Evolutionary conservation across 1,140 invertebrate species (phyloP).

Genomic region (Ooceraea biroi): DNA sequence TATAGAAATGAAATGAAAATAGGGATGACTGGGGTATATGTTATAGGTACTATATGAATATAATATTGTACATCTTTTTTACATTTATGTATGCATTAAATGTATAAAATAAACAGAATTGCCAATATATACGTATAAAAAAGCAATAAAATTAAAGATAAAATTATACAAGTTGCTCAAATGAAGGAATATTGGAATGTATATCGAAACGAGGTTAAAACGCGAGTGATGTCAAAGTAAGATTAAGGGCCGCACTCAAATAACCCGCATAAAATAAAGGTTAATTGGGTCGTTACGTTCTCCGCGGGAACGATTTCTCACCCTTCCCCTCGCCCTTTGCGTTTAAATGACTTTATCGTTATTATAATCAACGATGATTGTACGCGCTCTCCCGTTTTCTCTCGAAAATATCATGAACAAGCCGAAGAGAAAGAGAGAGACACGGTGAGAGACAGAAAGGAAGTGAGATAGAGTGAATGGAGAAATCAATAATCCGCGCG

Average conservation of each 20-base stretch:
- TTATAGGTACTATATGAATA: too few relatives aligned
- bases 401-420: conserved; percentile 72
- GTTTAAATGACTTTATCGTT: conserved; percentile 24
- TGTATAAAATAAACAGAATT: too few relatives aligned
- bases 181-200: neutral
- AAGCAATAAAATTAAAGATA: too few relatives aligned
- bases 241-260: neutral
- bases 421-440: conserved; percentile 24
- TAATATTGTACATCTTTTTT: too few relatives aligned
- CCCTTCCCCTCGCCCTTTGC: neutral
- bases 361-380: conserved; percentile 30
- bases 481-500: conserved; percentile 84
- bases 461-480: conserved; percentile 64
- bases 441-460: neutral
- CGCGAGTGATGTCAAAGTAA: neutral
- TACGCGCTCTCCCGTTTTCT: conserved; percentile 49
- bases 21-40: too few relatives aligned
- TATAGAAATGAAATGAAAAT: too few relatives aligned
- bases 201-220: neutral
- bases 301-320: conserved; percentile 8
- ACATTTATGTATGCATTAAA: too few relatives aligned
- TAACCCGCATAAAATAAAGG: conserved; percentile 14
- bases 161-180: neutral
- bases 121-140: too few relatives aligned
- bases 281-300: conserved; percentile 42